Evolutionary conservation across 2,797 vertebrate genomes (phyloP).

Genomic region (Mormyrus proboscirostris): DNA sequence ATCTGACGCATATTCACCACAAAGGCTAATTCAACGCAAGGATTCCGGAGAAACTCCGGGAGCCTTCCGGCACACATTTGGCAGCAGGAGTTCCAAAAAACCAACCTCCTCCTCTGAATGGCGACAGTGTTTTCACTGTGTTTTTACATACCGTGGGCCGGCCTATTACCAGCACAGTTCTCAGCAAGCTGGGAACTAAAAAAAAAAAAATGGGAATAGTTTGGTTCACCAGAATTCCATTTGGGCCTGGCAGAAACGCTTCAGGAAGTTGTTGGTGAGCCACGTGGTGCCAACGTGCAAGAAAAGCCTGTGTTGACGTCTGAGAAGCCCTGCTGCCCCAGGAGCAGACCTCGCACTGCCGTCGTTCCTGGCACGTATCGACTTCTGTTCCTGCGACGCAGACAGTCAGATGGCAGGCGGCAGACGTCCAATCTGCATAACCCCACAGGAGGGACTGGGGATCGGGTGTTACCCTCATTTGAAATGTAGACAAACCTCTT

Average conservation of each 20-base stretch:
- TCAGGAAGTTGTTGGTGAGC: neutral
- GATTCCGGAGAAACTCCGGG: neutral
- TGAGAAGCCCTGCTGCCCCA: neutral
- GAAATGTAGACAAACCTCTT: conserved; percentile 17
- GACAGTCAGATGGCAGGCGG: neutral
- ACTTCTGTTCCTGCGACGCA: neutral
- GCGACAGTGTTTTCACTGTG: neutral
- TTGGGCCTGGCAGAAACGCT: neutral
- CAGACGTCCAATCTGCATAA: neutral
- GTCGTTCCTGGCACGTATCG: neutral
- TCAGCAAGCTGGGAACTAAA: neutral
- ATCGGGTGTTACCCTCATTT: conserved; percentile 12
- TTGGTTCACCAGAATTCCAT: neutral
- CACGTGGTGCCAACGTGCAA: neutral
- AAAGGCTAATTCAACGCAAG: neutral
- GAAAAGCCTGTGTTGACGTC: neutral
- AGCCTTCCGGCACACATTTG: neutral
- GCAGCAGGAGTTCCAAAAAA: neutral
- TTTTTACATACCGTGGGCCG: neutral
- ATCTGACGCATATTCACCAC: neutral
- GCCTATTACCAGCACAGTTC: neutral
- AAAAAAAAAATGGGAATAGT: neutral
- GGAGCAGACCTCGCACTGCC: neutral
- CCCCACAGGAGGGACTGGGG: neutral
- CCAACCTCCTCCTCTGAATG: neutral